Evolutionary conservation across 2,113 vertebrate species (phyloP), one percentile per base, ranked within the genome.

Genomic region (Nesoenas mayeri): DNA sequence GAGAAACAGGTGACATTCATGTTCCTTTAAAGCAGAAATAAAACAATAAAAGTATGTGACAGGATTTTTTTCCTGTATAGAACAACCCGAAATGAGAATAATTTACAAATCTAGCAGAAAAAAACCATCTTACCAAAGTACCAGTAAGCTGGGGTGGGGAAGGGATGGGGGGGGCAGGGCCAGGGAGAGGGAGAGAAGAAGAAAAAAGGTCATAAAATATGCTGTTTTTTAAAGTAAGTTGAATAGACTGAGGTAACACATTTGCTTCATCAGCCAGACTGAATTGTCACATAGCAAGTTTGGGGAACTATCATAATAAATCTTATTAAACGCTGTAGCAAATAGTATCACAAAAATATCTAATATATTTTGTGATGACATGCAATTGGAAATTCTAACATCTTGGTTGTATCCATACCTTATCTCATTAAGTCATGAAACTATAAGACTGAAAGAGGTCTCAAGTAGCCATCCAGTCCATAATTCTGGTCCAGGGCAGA

Each of bases 71-170:
- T 13, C 18, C 28, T 38, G 28, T 62, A 47, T 12, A 57, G 25
- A 64, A 12, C 25, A 58, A 58, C 69, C 6, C 2, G 57, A 69
- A 40, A 67, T 25, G 24, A 56, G 31, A 44, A 72, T 42, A 72
- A 28, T 2, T 47, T 84, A 42, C 9, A 85, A 71, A 66, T 4
- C 14, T 17, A 48, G 11, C 10, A 66, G 19, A 19, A 31, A 61
- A 47, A 56, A 42, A 31, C 54, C 4, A 40, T 22, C 5, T 0
- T 32, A n/a, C 2, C 28, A 32, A 64, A 58, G 14, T 32, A 53
- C 0, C 4, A 21, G 10, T 50, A 64, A 60, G 6, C 4, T 11
- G 11, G 8, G 2, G 7, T 4, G 19, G 2, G 1, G 11, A 16
- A 31, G 32, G 44, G 40, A 40, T 40, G 13, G 13, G 40, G 40